Percentiles rank a stretch among this genome's conserved stretches.
phyloP scores from a whole-genome alignment of 1,140 invertebrate species.

The Bombus fervidus region DNA sequence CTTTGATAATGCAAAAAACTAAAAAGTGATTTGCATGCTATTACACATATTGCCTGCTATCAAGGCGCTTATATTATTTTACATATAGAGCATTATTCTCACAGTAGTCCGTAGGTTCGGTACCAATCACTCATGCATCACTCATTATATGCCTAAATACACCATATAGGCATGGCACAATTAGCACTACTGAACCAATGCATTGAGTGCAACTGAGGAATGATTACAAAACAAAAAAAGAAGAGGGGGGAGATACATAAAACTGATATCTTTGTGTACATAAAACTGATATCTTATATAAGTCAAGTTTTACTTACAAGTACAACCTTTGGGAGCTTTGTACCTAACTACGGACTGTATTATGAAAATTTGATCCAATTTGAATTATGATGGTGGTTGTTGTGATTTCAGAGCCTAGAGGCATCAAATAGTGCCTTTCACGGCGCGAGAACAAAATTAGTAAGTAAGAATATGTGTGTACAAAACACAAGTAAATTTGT shows the following conservation, averaged over 20 bases:
- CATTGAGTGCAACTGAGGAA: slow-evolving; percentile 44
- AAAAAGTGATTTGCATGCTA: slow-evolving; percentile 56
- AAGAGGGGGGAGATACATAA: slow-evolving; percentile 18
- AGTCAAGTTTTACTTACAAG: slow-evolving; percentile 40
- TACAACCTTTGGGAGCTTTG: slow-evolving; percentile 65
- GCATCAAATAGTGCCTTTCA: slow-evolving; percentile 84
- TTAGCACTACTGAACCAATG: slow-evolving; percentile 55
- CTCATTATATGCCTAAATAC: slow-evolving; percentile 66
- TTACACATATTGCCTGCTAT: slow-evolving; percentile 41
- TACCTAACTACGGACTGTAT: slow-evolving; percentile 71
- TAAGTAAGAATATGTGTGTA: slow-evolving; percentile 83
- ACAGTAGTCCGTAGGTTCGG: slow-evolving; percentile 74
- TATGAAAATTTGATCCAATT: slow-evolving; percentile 60
- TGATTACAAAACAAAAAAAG: slow-evolving; percentile 19
- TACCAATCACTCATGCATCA: slow-evolving; percentile 72
- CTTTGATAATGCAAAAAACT: slow-evolving; percentile 20
- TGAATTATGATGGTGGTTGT: slow-evolving; percentile 79
- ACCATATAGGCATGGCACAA: slow-evolving; percentile 65
- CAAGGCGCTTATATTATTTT: slow-evolving; percentile 74
- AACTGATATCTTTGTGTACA: background rate
- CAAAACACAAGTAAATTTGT: slow-evolving; percentile 76
- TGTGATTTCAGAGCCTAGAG: slow-evolving; percentile 84
- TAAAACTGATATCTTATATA: background rate
- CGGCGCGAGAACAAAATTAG: slow-evolving; percentile 83
- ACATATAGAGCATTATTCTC: slow-evolving; percentile 76